phyloP scores from a whole-genome alignment of 2,113 vertebrate species.

The Apteryx mantelli region DNA sequence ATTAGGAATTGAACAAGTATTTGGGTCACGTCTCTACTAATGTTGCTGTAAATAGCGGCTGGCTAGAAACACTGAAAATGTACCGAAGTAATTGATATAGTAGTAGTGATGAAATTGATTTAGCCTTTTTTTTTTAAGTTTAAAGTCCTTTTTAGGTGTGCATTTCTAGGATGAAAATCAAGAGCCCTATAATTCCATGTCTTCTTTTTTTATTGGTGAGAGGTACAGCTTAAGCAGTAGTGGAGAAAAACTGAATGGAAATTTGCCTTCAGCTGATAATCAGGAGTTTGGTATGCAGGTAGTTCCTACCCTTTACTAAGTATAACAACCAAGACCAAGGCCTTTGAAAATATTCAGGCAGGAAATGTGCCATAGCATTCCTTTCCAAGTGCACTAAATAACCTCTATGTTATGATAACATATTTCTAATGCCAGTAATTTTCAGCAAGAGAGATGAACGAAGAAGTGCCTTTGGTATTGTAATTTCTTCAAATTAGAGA shows the following conservation, averaged over 20 bases:
- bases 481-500: not conserved
- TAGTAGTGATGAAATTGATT: not conserved
- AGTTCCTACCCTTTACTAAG: not conserved
- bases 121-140: not conserved
- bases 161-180: not conserved
- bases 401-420: not conserved
- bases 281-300: not conserved
- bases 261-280: not conserved
- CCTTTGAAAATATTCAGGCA: not conserved
- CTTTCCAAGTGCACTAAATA: not conserved
- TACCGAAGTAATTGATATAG: not conserved
- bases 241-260: not conserved
- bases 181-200: not conserved
- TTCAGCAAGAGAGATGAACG: not conserved
- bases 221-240: not conserved
- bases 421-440: not conserved
- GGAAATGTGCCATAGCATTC: not conserved
- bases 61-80: not conserved
- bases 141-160: not conserved
- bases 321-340: not conserved
- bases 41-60: not conserved
- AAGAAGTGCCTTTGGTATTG: not conserved
- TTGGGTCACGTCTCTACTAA: not conserved
- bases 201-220: not conserved
- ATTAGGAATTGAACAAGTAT: not conserved